A percentile compares a stretch with the other conserved stretches of the same genome.
These are phyloP conservation scores for Myodes glareolus DNA, from an alignment of 2,113 vertebrate species.

Conservation along the genomic window DNA sequence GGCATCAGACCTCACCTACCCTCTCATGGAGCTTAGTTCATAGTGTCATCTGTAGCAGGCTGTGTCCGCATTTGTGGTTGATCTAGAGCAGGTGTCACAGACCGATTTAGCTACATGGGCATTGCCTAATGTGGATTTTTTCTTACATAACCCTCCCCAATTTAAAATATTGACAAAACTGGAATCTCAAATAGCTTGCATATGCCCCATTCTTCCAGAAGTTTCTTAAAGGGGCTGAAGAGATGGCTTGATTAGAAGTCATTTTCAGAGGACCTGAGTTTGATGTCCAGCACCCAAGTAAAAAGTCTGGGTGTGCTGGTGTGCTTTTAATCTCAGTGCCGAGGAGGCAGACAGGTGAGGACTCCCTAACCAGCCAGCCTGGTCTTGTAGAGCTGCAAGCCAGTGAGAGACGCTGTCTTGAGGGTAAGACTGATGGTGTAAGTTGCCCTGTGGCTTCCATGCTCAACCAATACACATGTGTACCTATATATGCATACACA, in stretches of 20 bases:
- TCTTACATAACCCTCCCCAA: neutral
- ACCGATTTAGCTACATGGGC: neutral
- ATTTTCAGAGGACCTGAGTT: neutral
- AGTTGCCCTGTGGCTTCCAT: neutral
- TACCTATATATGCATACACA: neutral
- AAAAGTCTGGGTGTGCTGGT: neutral
- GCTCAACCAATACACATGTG: neutral
- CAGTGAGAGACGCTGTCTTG: neutral
- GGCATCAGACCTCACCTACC: neutral
- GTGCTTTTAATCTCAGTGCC: neutral
- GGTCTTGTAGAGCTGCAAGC: neutral
- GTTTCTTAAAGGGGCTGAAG: neutral
- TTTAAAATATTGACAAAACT: slow-evolving; percentile 1
- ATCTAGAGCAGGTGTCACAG: neutral
- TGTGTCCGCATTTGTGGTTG: neutral
- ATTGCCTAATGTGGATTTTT: slow-evolving; percentile 20
- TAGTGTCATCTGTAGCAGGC: neutral
- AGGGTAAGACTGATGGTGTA: neutral
- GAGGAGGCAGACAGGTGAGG: too few species aligned
- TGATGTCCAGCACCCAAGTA: neutral
- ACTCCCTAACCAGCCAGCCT: neutral
- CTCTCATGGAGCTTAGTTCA: neutral
- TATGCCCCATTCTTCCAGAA: neutral
- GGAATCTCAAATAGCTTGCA: neutral
- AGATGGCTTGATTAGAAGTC: neutral